Base-by-base conservation (phyloP, 2,797 vertebrate species). In the Macrochelys suwanniensis region DNA sequence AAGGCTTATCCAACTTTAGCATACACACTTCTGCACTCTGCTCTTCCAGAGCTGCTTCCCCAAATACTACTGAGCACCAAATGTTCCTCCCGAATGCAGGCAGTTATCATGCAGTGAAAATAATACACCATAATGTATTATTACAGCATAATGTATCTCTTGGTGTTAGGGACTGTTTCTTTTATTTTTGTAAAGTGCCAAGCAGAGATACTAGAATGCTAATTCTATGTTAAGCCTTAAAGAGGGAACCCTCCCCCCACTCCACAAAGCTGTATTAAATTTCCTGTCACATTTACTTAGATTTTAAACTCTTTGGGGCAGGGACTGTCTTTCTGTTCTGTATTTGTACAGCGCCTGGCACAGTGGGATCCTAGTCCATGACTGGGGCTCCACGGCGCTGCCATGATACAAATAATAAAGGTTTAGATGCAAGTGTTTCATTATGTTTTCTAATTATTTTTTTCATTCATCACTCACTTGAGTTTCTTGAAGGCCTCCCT, bases 401-500 rank as follows among this genome's bases (percentile, higher is more conserved):
- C 33, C 59, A 28, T 26, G 74, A 71, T 1, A 31, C 12, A 77
- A 88, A 50, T 31, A 2, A 15, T 84, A 82, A 28, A 45, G 47
- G 1, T 33, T 2, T 21, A n/a, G 9, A 42, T 88, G 1, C 3
- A 7, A 6, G 51, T 71, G 89, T 21, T 47, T 90, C 21, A 54
- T 0, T 0, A 81, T 59, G 28, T 49, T 80, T 95, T 83, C 53
- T 77, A 77, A 56, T 71, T 71, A 68, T 42, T 71, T 71, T 42
- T 23, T 42, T 42, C 33, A 26, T 28, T 19, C 33, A 49, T 7
- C 86, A 98, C 99, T 99, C 98, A 99, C 99, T 99, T 99, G 85
- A 99, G 97, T 91, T 99, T 99, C 97, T 99, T 99, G 98, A 99
- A 99, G 93, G 98, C 99, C 96, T 99, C 99, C 93, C 95, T 98